Evolutionary conservation across 1,140 invertebrate genomes (phyloP).

Genomic region (Cataglyphis hispanica): DNA sequence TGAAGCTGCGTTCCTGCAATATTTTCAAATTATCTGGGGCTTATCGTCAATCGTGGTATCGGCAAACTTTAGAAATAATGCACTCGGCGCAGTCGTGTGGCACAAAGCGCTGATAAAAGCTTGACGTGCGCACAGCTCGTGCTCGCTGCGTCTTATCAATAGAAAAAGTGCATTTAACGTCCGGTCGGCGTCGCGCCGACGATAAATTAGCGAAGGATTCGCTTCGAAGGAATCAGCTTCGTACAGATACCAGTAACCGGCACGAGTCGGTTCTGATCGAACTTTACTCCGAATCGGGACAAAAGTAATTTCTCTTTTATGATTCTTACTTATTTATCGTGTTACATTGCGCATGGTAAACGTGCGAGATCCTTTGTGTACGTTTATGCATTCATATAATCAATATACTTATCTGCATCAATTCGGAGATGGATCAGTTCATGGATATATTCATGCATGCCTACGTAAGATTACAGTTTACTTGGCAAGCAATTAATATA

Average conservation of each 20-base stretch:
- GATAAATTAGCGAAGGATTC: constrained; percentile 53
- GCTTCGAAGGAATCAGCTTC: constrained; percentile 15
- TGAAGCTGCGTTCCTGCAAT: background rate
- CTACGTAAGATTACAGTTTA: constrained; percentile 20
- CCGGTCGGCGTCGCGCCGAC: constrained; percentile 19
- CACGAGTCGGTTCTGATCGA: constrained; percentile 49
- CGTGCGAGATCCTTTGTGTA: background rate
- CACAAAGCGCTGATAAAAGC: constrained; percentile 64
- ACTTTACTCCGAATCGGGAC: constrained; percentile 59
- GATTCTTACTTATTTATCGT: constrained; percentile 13
- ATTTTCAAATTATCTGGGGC: constrained; percentile 20
- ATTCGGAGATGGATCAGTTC: background rate
- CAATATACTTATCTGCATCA: background rate
- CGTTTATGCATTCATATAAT: background rate
- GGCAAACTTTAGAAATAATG: constrained; percentile 28
- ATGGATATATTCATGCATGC: background rate
- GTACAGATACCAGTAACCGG: constrained; percentile 49
- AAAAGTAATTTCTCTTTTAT: constrained; percentile 42
- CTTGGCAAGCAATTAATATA: background rate
- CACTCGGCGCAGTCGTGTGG: constrained; percentile 68
- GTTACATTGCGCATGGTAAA: background rate
- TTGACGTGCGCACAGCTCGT: constrained; percentile 73
- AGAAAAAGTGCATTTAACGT: constrained; percentile 66
- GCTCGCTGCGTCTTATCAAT: constrained; percentile 55
- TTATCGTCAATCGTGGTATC: constrained; percentile 27